Percentiles rank a stretch among this genome's conserved stretches.
Conservation (phyloP, 2,797 vertebrate genomes). For the Anomalospiza imberbis region DNA sequence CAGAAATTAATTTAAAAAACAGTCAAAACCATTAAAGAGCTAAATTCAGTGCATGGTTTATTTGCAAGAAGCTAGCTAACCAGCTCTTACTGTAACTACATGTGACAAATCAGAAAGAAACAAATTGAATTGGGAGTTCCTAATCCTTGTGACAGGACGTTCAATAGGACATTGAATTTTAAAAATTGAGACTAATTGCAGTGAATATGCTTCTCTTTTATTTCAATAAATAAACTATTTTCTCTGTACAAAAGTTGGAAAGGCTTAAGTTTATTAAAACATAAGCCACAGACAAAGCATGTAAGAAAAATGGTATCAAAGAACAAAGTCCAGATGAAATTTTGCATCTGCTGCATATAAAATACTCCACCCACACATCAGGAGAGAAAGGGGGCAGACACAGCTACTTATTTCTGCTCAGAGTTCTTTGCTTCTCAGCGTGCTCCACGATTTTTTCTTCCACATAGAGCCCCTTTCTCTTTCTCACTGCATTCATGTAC, state of each 20-base stretch:
- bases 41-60: constrained; percentile 32
- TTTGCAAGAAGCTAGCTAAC: constrained; percentile 9
- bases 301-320: constrained; percentile 8
- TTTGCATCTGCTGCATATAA: constrained; percentile 11
- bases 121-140: background rate
- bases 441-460: constrained; percentile 96
- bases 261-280: constrained; percentile 46
- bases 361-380: background rate
- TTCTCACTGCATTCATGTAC: constrained; percentile 91
- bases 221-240: constrained; percentile 15
- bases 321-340: background rate
- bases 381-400: background rate
- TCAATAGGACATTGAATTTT: background rate
- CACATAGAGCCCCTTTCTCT: constrained; percentile 91
- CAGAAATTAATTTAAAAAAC: background rate
- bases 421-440: constrained; percentile 93
- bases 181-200: background rate
- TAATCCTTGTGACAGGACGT: background rate
- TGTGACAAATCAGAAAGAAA: background rate
- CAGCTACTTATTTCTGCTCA: constrained; percentile 89
- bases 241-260: constrained; percentile 35
- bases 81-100: background rate
- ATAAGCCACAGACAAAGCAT: background rate
- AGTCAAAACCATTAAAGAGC: background rate
- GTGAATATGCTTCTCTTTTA: background rate